A percentile compares a stretch with the other conserved stretches of the same genome.
These are phyloP conservation scores for Patella pellucida DNA, from an alignment of 2,888 invertebrate genomes.

Conservation along the genomic window DNA sequence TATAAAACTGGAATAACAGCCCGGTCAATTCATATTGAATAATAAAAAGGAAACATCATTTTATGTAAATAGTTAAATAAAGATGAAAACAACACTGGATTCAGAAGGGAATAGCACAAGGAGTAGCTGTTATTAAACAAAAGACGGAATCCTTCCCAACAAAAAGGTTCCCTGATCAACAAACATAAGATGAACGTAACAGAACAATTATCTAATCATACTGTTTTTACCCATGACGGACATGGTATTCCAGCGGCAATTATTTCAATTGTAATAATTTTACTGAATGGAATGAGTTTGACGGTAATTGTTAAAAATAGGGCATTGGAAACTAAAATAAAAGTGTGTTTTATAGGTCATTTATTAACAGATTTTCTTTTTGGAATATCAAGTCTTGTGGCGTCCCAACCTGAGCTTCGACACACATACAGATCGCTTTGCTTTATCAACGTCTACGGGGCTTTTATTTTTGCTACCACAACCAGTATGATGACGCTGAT, in stretches of 20 bases:
- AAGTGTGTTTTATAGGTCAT: slow-evolving; percentile 4
- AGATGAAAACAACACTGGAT: too few species aligned
- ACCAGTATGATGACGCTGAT: not conserved
- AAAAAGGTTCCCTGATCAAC: rapidly evolving
- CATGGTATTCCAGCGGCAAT: too few species aligned
- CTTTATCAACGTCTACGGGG: not conserved
- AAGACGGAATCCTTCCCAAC: too few species aligned
- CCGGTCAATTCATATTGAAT: too few species aligned
- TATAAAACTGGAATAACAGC: too few species aligned
- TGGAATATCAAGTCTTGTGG: not conserved
- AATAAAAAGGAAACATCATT: too few species aligned
- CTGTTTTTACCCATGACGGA: too few species aligned
- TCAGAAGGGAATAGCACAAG: too few species aligned
- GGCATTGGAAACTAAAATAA: not conserved
- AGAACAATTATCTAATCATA: too few species aligned
- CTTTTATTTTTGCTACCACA: not conserved
- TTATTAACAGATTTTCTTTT: not conserved
- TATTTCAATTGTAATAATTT: not conserved
- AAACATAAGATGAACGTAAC: too few species aligned
- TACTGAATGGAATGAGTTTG: not conserved
- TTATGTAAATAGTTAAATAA: too few species aligned
- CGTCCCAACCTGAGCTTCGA: not conserved
- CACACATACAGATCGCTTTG: not conserved
- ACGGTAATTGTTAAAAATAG: not conserved
- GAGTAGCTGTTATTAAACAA: too few species aligned